A percentile compares a stretch with the other conserved stretches of the same genome.
These are phyloP conservation scores for Glyphotaelius pellucidus DNA, from an alignment of 2,888 invertebrate genomes.

Conservation along the genomic window DNA sequence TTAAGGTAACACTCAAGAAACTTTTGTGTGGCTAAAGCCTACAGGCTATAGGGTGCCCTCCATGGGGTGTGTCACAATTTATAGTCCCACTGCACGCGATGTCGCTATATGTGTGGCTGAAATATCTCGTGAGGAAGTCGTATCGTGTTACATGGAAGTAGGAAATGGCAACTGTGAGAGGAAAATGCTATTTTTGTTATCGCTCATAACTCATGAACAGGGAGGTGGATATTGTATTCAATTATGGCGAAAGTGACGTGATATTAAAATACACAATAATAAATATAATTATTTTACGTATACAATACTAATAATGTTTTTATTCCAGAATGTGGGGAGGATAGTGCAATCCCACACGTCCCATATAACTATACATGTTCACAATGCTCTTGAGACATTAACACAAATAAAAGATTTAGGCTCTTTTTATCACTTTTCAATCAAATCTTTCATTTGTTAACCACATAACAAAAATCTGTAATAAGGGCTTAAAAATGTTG, in stretches of 20 bases:
- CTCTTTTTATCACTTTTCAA: too few relatives aligned
- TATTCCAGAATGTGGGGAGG: too few relatives aligned
- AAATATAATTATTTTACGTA: too few relatives aligned
- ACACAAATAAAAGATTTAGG: too few relatives aligned
- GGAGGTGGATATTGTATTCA: not conserved
- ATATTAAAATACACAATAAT: not conserved
- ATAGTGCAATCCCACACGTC: too few relatives aligned
- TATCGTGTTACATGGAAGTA: not conserved
- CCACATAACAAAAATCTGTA: too few relatives aligned
- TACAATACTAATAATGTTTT: too few relatives aligned
- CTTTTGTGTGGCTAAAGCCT: not conserved
- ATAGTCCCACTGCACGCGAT: conserved; percentile 17
- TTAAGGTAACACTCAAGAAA: not conserved
- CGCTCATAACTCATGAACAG: not conserved
- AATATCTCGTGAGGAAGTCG: conserved; percentile 14
- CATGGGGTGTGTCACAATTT: conserved; percentile 32
- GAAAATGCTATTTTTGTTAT: not conserved
- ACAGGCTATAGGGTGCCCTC: not conserved
- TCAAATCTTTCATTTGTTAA: too few relatives aligned
- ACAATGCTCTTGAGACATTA: too few relatives aligned
- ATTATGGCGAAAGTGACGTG: not conserved
- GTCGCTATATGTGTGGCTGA: not conserved
- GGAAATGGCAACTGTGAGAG: not conserved
- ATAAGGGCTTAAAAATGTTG: too few relatives aligned
- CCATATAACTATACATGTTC: too few relatives aligned